Conservation (phyloP, 1,140 invertebrate species). For the Whitmania pigra region DNA sequence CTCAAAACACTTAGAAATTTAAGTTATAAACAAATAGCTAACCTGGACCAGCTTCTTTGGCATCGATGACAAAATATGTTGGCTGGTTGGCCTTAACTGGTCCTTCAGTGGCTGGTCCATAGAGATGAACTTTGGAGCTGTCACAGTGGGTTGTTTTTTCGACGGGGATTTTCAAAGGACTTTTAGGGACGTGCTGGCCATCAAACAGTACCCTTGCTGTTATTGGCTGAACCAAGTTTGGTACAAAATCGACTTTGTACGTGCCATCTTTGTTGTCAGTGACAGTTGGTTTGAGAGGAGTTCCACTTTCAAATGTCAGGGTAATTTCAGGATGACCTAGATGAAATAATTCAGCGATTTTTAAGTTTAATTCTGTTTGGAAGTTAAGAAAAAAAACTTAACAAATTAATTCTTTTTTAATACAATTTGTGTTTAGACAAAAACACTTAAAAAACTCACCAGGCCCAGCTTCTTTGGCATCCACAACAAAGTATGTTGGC, state of each 20-base stretch:
- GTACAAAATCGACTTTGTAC: slow-evolving; percentile 15
- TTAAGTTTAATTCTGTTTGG: background rate
- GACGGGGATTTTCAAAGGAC: slow-evolving; percentile 59
- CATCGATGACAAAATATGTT: slow-evolving; percentile 26
- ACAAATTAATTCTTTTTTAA: background rate
- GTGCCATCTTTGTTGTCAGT: slow-evolving; percentile 19
- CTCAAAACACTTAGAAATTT: background rate
- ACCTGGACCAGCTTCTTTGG: slow-evolving; percentile 22
- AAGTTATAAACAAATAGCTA: background rate
- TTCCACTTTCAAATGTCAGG: slow-evolving; percentile 2
- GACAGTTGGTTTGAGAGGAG: slow-evolving; percentile 9
- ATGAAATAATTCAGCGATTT: background rate
- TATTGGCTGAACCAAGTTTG: slow-evolving; percentile 11
- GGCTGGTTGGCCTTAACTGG: slow-evolving; percentile 25
- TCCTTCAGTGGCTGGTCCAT: slow-evolving; percentile 25
- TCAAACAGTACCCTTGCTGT: slow-evolving; percentile 47
- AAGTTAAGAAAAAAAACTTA: background rate
- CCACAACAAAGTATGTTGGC: slow-evolving; percentile 25
- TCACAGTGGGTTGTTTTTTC: background rate
- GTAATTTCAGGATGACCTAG: slow-evolving; percentile 16
- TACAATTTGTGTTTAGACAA: background rate
- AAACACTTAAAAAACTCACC: background rate
- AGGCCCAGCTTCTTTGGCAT: slow-evolving; percentile 24
- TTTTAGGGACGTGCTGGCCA: slow-evolving; percentile 56
- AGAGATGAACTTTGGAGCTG: slow-evolving; percentile 17